Evolutionary conservation across 2,888 invertebrate species (phyloP).

Genomic region (Hirtodrosophila trivittata): DNA sequence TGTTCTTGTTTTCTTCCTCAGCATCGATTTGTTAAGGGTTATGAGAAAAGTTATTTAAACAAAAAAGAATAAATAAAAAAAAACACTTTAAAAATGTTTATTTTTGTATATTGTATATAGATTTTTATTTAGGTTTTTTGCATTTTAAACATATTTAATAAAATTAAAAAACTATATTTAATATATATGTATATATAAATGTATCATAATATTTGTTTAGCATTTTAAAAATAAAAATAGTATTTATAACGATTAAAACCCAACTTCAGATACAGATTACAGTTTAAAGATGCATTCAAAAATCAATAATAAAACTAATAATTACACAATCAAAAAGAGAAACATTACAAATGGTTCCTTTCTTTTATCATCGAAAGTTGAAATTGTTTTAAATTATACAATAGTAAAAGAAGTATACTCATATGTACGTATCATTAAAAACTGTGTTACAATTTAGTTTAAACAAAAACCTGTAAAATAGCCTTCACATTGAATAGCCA

Average conservation of each 20-base stretch:
- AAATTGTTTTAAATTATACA: conserved; percentile 30
- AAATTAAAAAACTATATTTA: conserved; percentile 65
- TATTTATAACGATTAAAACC: conserved; percentile 77
- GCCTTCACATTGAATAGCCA: conserved; percentile 72
- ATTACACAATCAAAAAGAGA: conserved; percentile 65
- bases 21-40: conserved; percentile 41
- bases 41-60: conserved; percentile 5
- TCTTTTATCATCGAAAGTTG: no score
- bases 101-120: conserved; percentile 65
- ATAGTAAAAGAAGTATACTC: conserved; percentile 20
- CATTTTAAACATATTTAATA: conserved; percentile 72
- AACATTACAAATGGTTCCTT: conserved; percentile 13
- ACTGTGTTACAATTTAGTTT: conserved; percentile 59
- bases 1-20: conserved; percentile 37
- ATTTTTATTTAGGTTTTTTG: conserved; percentile 68
- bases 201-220: conserved; percentile 65
- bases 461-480: conserved; percentile 81
- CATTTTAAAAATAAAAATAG: conserved; percentile 59
- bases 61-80: conserved; percentile 29
- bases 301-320: conserved; percentile 53
- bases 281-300: conserved; percentile 63
- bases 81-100: conserved; percentile 12
- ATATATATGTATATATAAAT: conserved; percentile 29
- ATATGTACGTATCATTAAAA: conserved; percentile 25
- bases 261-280: conserved; percentile 63